phyloP scores from a whole-genome alignment of 1,140 invertebrate species.

The Heliconius nattereri region DNA sequence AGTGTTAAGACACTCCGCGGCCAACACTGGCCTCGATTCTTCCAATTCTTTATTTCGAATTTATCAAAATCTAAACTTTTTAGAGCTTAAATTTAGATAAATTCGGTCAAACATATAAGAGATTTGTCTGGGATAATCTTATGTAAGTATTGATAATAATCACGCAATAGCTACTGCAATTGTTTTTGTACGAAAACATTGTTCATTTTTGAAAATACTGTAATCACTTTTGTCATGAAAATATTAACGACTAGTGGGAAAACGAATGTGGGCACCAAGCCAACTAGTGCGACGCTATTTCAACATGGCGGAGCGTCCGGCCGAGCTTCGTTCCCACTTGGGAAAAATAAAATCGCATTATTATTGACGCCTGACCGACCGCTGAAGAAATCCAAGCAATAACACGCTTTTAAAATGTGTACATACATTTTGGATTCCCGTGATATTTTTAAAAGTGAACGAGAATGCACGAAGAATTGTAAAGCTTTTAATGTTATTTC shows the following conservation, averaged over 20 bases:
- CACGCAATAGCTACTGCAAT: neutral
- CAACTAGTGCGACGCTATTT: slow-evolving; percentile 65
- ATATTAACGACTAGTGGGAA: slow-evolving; percentile 59
- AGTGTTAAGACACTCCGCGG: no score
- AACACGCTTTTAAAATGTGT: slow-evolving; percentile 31
- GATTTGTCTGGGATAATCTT: neutral
- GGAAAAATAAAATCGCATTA: slow-evolving; percentile 44
- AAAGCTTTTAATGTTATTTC: neutral
- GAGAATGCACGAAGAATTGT: neutral
- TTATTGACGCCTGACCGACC: slow-evolving; percentile 45
- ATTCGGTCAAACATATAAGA: no score
- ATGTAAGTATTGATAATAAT: neutral
- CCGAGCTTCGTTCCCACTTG: slow-evolving; percentile 51
- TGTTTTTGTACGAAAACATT: neutral
- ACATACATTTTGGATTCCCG: neutral
- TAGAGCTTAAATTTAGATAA: no score
- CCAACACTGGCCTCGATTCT: no score
- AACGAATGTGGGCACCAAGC: slow-evolving; percentile 62
- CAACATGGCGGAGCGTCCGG: slow-evolving; percentile 58
- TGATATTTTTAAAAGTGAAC: slow-evolving; percentile 7
- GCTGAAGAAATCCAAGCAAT: slow-evolving; percentile 7
- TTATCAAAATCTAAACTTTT: no score
- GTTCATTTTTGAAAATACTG: slow-evolving; percentile 50
- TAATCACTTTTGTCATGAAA: slow-evolving; percentile 65
- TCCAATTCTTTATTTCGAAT: neutral